Evolutionary conservation across 2,888 invertebrate species (phyloP).

Genomic region (Mesorhabditis belari): DNA sequence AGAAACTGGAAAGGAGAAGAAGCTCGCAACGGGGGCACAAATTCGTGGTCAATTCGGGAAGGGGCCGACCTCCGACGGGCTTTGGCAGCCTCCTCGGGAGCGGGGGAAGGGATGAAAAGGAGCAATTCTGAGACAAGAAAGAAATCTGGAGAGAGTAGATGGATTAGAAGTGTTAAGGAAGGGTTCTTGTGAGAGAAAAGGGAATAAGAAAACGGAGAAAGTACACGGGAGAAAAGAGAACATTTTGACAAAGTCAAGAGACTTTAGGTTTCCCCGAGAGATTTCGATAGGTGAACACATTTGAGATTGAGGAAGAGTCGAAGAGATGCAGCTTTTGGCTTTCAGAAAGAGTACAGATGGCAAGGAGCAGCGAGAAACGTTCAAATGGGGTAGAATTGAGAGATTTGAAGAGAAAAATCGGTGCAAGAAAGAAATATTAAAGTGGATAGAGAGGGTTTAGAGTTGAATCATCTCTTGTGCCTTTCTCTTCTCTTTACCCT

Average conservation of each 20-base stretch:
- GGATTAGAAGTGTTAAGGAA: slow-evolving; percentile 4
- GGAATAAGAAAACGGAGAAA: slow-evolving; percentile 2
- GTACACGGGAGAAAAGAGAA: background rate
- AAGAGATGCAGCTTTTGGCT: no score
- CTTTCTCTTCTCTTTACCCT: no score
- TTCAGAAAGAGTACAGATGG: no score
- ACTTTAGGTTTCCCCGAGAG: no score
- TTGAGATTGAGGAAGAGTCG: no score
- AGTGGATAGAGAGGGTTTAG: no score
- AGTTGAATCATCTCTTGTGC: no score
- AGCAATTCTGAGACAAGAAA: background rate
- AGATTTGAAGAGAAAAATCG: no score
- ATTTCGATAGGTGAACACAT: no score
- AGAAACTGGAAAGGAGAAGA: background rate
- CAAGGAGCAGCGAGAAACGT: no score
- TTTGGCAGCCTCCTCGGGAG: slow-evolving; percentile 2
- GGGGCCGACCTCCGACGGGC: slow-evolving; percentile 3
- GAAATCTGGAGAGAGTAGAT: slow-evolving; percentile 1
- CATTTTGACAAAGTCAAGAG: slow-evolving; percentile 6
- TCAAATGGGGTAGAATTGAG: no score
- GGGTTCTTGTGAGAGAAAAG: slow-evolving; percentile 7
- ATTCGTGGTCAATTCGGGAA: slow-evolving; percentile 1
- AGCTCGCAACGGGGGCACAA: background rate
- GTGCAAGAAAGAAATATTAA: no score
- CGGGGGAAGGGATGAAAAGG: background rate